phyloP scores from a whole-genome alignment of 2,888 invertebrate species.

The Trilocha varians region DNA sequence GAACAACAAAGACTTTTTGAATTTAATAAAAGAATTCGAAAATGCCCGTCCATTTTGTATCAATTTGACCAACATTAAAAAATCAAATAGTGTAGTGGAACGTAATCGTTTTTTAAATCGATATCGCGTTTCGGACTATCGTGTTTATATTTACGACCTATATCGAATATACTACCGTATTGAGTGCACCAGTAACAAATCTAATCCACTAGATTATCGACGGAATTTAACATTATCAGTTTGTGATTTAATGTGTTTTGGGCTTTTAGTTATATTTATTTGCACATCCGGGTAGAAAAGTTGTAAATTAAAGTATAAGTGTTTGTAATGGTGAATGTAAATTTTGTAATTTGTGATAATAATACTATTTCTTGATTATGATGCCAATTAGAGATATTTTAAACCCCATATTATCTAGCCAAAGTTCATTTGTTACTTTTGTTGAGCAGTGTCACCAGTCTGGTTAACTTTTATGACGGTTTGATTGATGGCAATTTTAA shows the following conservation, averaged over 20 bases:
- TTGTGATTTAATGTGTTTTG: neutral
- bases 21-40: neutral
- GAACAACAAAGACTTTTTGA: no score
- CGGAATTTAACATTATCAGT: neutral
- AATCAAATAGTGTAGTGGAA: neutral
- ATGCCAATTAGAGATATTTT: no score
- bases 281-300: neutral
- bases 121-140: neutral
- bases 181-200: neutral
- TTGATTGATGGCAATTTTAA: no score
- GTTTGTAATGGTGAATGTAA: no score
- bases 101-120: neutral
- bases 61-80: neutral
- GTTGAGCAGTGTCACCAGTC: no score
- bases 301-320: no score
- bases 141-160: neutral
- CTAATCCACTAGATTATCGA: constrained; percentile 1
- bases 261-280: neutral
- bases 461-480: no score
- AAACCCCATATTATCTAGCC: no score
- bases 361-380: no score
- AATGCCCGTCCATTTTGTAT: neutral
- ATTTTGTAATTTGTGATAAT: no score
- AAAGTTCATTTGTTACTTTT: no score
- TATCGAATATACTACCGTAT: neutral